These are phyloP conservation scores for Brenthis daphne DNA, from an alignment of 2,888 invertebrate genomes.

Conservation along the genomic window DNA sequence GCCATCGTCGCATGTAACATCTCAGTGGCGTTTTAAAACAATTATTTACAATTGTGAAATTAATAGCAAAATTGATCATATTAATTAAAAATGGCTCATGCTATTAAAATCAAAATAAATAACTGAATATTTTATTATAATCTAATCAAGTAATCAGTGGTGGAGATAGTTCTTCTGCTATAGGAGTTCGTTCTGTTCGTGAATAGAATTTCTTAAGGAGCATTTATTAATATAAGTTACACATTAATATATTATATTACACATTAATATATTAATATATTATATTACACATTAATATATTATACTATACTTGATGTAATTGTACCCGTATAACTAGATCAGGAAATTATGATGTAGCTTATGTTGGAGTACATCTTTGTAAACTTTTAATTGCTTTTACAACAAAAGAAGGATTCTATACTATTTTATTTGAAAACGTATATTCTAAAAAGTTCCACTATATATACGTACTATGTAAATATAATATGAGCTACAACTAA, in stretches of 20 bases:
- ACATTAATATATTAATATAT: too few relatives aligned
- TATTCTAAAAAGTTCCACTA: neutral
- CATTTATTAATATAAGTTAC: neutral
- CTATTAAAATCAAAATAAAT: neutral
- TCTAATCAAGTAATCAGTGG: slow-evolving; percentile 28
- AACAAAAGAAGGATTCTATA: slow-evolving; percentile 7
- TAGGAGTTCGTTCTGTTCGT: slow-evolving; percentile 41
- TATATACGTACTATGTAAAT: too few relatives aligned
- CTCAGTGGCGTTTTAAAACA: too few relatives aligned
- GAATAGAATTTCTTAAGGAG: slow-evolving; percentile 52
- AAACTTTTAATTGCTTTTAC: slow-evolving; percentile 15
- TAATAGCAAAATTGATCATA: too few relatives aligned
- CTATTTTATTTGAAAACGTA: slow-evolving; percentile 2
- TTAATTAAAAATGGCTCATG: too few relatives aligned
- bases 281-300: too few relatives aligned
- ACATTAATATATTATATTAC: too few relatives aligned
- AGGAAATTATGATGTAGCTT: neutral
- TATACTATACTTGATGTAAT: neutral
- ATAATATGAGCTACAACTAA: too few relatives aligned
- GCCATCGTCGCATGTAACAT: too few relatives aligned
- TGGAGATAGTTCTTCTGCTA: slow-evolving; percentile 23
- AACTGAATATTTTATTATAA: slow-evolving; percentile 21
- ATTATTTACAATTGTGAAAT: too few relatives aligned
- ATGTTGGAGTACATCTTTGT: slow-evolving; percentile 3
- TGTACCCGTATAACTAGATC: neutral